Conservation (phyloP, 2,113 vertebrate genomes). For the Tachysurus vachellii region DNA sequence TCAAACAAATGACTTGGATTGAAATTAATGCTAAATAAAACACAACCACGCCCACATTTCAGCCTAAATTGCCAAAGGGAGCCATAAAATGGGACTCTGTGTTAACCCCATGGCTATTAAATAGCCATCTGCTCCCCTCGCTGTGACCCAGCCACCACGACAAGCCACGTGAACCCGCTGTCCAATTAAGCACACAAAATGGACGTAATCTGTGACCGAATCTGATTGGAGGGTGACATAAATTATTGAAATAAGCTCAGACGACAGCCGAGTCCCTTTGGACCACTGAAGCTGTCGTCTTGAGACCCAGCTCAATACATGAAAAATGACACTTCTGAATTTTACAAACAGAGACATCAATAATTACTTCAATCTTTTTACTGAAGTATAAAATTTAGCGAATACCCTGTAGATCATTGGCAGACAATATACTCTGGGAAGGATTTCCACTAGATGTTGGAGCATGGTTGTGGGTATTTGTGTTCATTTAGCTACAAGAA, state of each 20-base stretch:
- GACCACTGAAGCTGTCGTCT: conserved; percentile 22
- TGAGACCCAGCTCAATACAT: not conserved
- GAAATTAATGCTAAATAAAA: conserved; percentile 35
- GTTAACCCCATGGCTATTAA: conserved; percentile 56
- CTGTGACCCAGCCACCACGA: conserved; percentile 21
- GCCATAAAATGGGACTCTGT: conserved; percentile 49
- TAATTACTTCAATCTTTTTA: not conserved
- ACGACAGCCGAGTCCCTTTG: conserved; percentile 17
- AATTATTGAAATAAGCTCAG: conserved; percentile 72
- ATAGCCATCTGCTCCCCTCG: conserved; percentile 52
- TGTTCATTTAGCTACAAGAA: not conserved
- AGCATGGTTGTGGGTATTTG: not conserved
- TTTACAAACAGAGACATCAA: conserved; percentile 15
- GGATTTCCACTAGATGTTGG: not conserved
- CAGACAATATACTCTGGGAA: not conserved
- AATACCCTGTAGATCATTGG: not conserved
- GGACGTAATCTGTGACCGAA: conserved; percentile 59
- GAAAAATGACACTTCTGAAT: conserved; percentile 5
- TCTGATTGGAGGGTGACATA: conserved; percentile 64
- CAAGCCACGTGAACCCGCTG: not conserved
- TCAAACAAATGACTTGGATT: not conserved
- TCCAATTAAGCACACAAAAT: conserved; percentile 53
- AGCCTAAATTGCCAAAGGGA: conserved; percentile 40
- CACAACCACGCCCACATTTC: not conserved
- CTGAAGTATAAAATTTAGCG: not conserved